phyloP scores from a whole-genome alignment of 2,797 vertebrate genomes.

The Anabacerthia variegaticeps region DNA sequence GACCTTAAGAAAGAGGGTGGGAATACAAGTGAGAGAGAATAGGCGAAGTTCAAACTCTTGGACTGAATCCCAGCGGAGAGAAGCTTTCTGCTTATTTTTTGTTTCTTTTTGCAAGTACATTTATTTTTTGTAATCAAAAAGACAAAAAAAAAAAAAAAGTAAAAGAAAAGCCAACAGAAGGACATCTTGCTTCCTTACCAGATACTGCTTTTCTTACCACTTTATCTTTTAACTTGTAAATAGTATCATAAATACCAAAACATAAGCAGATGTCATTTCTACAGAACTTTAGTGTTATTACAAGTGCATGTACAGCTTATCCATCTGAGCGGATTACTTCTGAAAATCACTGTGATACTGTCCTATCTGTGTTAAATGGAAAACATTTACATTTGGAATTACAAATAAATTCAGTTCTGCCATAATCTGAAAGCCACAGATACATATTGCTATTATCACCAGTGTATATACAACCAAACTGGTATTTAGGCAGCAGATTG shows the following conservation, averaged over 20 bases:
- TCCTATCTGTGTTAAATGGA: neutral
- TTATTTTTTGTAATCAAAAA: neutral
- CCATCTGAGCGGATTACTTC: neutral
- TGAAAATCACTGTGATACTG: neutral
- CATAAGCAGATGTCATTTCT: neutral
- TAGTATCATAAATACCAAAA: conserved; percentile 6
- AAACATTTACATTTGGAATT: neutral
- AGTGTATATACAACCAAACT: neutral
- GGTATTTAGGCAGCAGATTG: conserved; percentile 1
- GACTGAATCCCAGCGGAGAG: neutral
- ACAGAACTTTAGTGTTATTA: neutral
- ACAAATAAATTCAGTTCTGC: conserved; percentile 11
- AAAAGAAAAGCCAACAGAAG: neutral
- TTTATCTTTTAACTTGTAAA: neutral
- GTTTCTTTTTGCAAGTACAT: neutral
- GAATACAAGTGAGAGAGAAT: neutral
- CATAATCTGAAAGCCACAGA: neutral
- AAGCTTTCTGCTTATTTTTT: neutral
- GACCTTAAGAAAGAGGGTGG: neutral
- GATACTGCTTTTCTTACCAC: neutral
- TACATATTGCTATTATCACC: conserved; percentile 19
- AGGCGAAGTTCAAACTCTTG: neutral
- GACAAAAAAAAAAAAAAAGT: neutral
- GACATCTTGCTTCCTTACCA: neutral
- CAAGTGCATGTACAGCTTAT: neutral